Evolutionary conservation across 2,888 invertebrate species (phyloP), one percentile per base, ranked within the genome.

Genomic region (Cyclophora punctaria): DNA sequence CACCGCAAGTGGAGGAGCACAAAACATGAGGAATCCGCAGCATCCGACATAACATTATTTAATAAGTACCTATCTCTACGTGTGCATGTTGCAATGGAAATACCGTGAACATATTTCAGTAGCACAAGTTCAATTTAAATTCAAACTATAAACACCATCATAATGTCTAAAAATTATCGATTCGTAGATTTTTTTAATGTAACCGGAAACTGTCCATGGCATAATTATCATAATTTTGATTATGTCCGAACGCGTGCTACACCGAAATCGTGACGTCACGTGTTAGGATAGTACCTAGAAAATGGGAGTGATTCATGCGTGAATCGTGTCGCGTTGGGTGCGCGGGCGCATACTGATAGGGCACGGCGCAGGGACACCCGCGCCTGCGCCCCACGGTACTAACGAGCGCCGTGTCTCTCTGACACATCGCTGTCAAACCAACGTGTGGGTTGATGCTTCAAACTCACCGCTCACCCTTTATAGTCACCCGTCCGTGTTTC

Each of bases 221-320:
- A 49, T 69, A 69, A 78, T 80, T 77, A 78, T 66, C 71, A 78
- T 81, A 75, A 76, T 73, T 73, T 72, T 72, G 78, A 80, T 78
- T 79, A 78, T 75, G 78, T 71, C 66, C 53, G 52, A 55, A 77
- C 77, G 79, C 85, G 84, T 84, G 86, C 82, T 80, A 81, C 83
- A 77, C 61, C 61, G 55, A 64, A 73, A 68, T 85, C 87, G 86
- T 87, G 87, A 84, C 83, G 84, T 86, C 87, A 86, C 85, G 83
- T 80, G 67, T 59, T 52, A 45, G 52, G 52, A 53, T 52, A 53
- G 58, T 61, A 68, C 76, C 69, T 71, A 70, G 77, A 78, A 78
- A 80, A 75, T 71, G 63, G 63, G 73, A 73, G 78, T 85, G 85
- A 85, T 78, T 84, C 82, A 85, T 75, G 75, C 79, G 78, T 82